A percentile compares a stretch with the other conserved stretches of the same genome.
These are phyloP conservation scores for Catharus fuscescens DNA, from an alignment of 2,113 vertebrate species.

Conservation along the genomic window DNA sequence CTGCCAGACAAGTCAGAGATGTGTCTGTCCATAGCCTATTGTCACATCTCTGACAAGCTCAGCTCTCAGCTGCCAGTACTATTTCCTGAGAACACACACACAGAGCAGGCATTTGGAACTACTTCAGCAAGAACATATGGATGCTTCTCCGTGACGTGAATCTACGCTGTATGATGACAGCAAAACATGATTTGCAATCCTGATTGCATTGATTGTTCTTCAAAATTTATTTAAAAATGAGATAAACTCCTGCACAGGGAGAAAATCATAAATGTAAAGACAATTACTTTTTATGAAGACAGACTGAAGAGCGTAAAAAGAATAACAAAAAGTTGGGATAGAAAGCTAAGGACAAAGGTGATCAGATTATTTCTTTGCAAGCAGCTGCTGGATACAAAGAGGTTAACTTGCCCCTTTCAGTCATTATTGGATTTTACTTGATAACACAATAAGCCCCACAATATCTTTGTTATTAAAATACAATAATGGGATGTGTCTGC, in stretches of 20 bases:
- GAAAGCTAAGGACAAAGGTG: background rate
- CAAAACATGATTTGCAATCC: background rate
- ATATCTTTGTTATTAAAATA: conserved; percentile 14
- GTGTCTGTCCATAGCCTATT: background rate
- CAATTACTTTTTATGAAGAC: background rate
- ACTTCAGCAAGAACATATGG: background rate
- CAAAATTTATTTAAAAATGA: background rate
- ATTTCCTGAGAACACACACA: background rate
- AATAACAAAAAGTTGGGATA: background rate
- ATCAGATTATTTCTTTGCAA: conserved; percentile 38
- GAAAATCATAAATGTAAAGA: background rate
- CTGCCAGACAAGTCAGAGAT: background rate
- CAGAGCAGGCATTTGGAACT: background rate
- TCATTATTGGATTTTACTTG: conserved; percentile 14
- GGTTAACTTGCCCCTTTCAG: conserved; percentile 27
- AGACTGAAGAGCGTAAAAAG: background rate
- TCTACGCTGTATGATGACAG: background rate
- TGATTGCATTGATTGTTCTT: background rate
- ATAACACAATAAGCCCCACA: conserved; percentile 5
- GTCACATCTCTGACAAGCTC: background rate
- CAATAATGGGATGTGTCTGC: background rate
- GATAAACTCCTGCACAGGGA: background rate
- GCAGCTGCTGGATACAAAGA: conserved; percentile 40
- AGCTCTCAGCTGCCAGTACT: background rate
- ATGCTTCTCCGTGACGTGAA: background rate